A percentile compares a stretch with the other conserved stretches of the same genome.
These are phyloP conservation scores for Tylochromis polylepis DNA, from an alignment of 2,113 vertebrate genomes.

Conservation along the genomic window DNA sequence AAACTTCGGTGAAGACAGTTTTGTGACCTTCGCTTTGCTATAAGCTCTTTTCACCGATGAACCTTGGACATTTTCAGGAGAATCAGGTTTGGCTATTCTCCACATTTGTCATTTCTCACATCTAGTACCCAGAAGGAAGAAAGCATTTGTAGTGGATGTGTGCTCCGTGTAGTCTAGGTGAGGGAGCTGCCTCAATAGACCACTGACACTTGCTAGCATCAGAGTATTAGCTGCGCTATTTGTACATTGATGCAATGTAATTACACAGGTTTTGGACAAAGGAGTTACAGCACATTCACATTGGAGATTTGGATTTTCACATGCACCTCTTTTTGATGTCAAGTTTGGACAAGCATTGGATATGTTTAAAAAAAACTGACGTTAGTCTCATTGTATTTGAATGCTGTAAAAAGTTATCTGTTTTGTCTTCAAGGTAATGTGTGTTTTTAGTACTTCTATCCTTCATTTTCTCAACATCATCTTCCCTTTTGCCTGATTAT, in stretches of 20 bases:
- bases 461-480: neutral
- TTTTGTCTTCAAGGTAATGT: neutral
- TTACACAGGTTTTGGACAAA: neutral
- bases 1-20: neutral
- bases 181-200: neutral
- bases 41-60: neutral
- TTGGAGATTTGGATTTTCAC: neutral
- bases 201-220: neutral
- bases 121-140: neutral
- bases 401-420: neutral
- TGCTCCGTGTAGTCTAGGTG: neutral
- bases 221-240: neutral
- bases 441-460: neutral
- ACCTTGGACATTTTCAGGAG: neutral
- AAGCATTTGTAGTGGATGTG: neutral
- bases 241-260: neutral
- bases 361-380: neutral
- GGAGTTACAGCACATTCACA: fast-evolving
- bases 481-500: neutral
- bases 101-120: neutral
- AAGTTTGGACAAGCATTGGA: neutral
- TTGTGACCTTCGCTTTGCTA: neutral
- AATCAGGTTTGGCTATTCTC: neutral
- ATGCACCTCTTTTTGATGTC: neutral
- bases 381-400: neutral